A percentile compares a stretch with the other conserved stretches of the same genome.
phyloP scores from a whole-genome alignment of 2,888 invertebrate genomes.

The Thereva unica region DNA sequence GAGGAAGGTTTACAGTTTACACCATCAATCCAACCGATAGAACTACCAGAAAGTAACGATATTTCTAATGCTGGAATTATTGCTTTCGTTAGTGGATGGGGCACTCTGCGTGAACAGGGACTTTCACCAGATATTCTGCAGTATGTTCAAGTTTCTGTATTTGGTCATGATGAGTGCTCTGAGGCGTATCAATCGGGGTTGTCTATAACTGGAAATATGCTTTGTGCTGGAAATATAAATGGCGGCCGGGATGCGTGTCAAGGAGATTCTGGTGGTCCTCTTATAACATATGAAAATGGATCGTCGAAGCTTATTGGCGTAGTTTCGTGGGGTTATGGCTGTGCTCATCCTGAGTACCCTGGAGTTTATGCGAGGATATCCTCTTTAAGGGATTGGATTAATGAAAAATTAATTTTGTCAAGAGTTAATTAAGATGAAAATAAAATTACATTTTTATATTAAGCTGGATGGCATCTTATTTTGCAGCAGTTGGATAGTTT shows the following conservation, averaged over 20 bases:
- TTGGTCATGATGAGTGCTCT: neutral
- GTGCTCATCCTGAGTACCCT: neutral
- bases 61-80: neutral
- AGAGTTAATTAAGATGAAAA: no score
- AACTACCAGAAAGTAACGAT: conserved; percentile 43
- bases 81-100: conserved; percentile 39
- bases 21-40: conserved; percentile 53
- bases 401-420: neutral
- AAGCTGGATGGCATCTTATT: no score
- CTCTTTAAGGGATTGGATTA: conserved; percentile 6
- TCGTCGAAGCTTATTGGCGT: conserved; percentile 9
- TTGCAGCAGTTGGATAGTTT: no score
- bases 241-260: conserved; percentile 21
- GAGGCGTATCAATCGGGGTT: neutral
- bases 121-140: conserved; percentile 38
- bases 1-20: conserved; percentile 55
- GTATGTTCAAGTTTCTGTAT: neutral
- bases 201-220: conserved; percentile 29
- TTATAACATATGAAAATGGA: neutral
- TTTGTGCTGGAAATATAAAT: conserved; percentile 12
- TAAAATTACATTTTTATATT: no score
- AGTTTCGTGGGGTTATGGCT: conserved; percentile 15
- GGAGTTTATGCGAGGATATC: conserved; percentile 8
- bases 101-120: conserved; percentile 46
- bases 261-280: conserved; percentile 30